phyloP scores from a whole-genome alignment of 2,888 invertebrate genomes.

The Drosophila borborema region DNA sequence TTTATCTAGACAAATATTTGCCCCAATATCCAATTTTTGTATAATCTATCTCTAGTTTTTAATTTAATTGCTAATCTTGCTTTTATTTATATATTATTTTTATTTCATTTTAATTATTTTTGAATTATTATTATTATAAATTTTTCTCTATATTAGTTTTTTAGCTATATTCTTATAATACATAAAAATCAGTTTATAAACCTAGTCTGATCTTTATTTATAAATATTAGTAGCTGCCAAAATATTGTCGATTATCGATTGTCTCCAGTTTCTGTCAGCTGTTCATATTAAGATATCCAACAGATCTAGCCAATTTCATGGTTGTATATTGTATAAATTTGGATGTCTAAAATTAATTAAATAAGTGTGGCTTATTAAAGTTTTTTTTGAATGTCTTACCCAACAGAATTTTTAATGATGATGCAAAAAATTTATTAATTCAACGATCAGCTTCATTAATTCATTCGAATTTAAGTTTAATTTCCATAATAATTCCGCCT shows the following conservation, averaged over 20 bases:
- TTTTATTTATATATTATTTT: no score
- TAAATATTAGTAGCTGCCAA: background rate
- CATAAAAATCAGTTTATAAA: background rate
- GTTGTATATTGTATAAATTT: background rate
- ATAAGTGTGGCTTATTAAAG: background rate
- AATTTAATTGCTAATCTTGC: no score
- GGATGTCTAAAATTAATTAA: background rate
- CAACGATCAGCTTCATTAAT: background rate
- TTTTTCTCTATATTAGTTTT: no score
- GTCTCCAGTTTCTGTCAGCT: background rate
- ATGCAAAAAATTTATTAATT: background rate
- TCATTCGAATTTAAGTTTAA: background rate
- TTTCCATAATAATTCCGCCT: background rate
- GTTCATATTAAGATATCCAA: background rate
- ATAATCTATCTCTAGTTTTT: background rate
- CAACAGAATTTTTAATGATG: background rate
- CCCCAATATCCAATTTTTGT: background rate
- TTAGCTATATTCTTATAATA: no score
- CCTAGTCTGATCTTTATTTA: background rate
- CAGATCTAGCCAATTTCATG: background rate
- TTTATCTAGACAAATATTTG: background rate
- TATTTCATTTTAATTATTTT: no score
- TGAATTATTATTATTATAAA: no score
- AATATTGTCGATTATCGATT: background rate
- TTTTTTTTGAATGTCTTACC: background rate